Percentiles rank a stretch among this genome's conserved stretches.
phyloP scores from a whole-genome alignment of 1,140 invertebrate genomes.

The Acyrthosiphon pisum region DNA sequence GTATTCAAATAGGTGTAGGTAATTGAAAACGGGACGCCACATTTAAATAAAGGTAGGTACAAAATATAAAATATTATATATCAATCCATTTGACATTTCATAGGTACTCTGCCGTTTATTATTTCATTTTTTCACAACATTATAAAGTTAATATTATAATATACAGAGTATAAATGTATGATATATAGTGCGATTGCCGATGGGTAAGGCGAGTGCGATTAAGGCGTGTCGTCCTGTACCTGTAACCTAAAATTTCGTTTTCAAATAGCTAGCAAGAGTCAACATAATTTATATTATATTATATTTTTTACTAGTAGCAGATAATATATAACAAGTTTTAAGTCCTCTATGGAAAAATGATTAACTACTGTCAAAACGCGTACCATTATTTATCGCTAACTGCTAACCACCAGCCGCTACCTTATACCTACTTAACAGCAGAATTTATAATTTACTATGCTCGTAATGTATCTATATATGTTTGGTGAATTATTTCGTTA shows the following conservation, averaged over 20 bases:
- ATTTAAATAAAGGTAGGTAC: not conserved
- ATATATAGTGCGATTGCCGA: not conserved
- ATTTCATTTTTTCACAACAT: not conserved
- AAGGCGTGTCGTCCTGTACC: not conserved
- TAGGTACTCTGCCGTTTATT: not conserved
- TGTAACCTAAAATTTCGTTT: slow-evolving; percentile 24
- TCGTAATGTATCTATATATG: not conserved
- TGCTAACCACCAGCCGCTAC: not conserved
- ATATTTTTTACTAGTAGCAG: not conserved
- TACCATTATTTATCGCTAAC: not conserved
- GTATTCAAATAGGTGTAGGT: not conserved
- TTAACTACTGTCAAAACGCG: not conserved
- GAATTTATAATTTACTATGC: not conserved
- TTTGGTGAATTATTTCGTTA: slow-evolving; percentile 7
- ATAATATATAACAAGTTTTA: not conserved
- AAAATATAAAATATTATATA: not conserved
- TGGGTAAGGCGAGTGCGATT: not conserved
- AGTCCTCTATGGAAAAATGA: not conserved
- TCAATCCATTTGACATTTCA: not conserved
- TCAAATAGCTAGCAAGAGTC: not conserved
- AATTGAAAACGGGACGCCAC: not conserved
- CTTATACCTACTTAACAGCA: not conserved
- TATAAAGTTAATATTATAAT: not conserved
- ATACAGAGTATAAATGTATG: not conserved
- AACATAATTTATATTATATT: slow-evolving; percentile 3